Percentiles rank a stretch among this genome's conserved stretches.
Evolutionary conservation across 64 coral and sea anemone species (phyloP).

Genomic region (Hydrozoanthus tunicans): DNA sequence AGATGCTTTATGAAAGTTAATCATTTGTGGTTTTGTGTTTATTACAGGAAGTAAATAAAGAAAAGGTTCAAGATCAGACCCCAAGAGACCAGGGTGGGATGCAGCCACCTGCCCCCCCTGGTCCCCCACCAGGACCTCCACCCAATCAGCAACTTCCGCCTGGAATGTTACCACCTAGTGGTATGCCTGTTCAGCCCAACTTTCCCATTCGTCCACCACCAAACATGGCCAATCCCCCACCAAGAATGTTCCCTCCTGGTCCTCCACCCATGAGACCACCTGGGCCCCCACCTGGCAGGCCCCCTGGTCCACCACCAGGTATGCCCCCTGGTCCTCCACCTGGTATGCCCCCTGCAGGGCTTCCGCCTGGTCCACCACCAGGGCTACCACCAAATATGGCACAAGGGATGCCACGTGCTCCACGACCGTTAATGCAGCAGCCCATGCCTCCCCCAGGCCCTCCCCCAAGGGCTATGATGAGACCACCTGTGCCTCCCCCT

Average conservation of each 20-base stretch:
- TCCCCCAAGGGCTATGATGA: slow-evolving; percentile 71
- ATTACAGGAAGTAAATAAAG: slow-evolving; percentile 23
- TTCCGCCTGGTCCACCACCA: slow-evolving; percentile 40
- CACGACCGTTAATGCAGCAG: slow-evolving; percentile 88
- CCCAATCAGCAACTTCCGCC: slow-evolving; percentile 67
- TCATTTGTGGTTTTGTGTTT: background rate
- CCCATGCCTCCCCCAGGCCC: slow-evolving; percentile 78
- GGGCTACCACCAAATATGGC: slow-evolving; percentile 86
- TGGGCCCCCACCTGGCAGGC: slow-evolving; percentile 88
- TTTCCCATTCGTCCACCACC: slow-evolving; percentile 81
- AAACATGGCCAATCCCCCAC: slow-evolving; percentile 55
- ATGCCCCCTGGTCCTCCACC: slow-evolving; percentile 56
- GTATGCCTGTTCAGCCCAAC: slow-evolving; percentile 79
- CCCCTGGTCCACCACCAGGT: slow-evolving; percentile 67
- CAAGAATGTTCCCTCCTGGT: slow-evolving; percentile 91
- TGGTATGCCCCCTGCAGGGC: slow-evolving; percentile 35
- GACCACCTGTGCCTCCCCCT: slow-evolving; percentile 83
- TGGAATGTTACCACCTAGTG: slow-evolving; percentile 64
- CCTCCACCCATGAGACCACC: slow-evolving; percentile 92
- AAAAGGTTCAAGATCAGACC: background rate
- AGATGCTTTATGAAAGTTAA: background rate
- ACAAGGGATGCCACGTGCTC: slow-evolving; percentile 75
- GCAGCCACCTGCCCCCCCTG: slow-evolving; percentile 55
- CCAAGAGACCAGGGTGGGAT: background rate
- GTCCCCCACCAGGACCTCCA: slow-evolving; percentile 87